Conservation (phyloP, 2,113 vertebrate species). For the Chaetura pelagica region DNA sequence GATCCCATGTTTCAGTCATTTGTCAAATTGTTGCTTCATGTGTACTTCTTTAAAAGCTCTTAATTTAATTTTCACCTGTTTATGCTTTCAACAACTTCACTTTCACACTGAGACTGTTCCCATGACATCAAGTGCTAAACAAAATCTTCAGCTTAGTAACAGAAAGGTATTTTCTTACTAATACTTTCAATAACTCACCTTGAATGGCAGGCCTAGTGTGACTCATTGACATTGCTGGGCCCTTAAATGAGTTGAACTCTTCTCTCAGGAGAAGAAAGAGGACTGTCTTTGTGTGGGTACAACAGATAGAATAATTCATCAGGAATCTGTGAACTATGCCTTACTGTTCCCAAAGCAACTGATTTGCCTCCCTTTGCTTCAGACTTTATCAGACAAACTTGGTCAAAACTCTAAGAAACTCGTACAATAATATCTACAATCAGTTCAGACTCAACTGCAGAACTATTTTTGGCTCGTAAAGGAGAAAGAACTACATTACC, state of each 20-base stretch:
- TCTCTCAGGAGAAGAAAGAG: conserved; percentile 53
- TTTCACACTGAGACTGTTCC: conserved; percentile 6
- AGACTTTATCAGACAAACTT: conserved; percentile 44
- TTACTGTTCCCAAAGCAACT: conserved; percentile 45
- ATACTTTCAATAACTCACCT: conserved; percentile 39
- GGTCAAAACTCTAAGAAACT: conserved; percentile 47
- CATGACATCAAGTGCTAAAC: background rate
- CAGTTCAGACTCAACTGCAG: conserved; percentile 42
- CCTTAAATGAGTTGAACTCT: conserved; percentile 47
- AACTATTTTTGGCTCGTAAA: conserved; percentile 51
- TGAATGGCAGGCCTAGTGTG: conserved; percentile 13
- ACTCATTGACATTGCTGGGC: conserved; percentile 44
- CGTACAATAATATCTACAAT: conserved; percentile 37
- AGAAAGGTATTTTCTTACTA: conserved; percentile 24
- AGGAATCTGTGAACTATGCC: conserved; percentile 52
- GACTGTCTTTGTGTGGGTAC: conserved; percentile 47
- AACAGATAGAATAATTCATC: conserved; percentile 42
- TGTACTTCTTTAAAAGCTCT: conserved; percentile 30
- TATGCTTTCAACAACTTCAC: background rate
- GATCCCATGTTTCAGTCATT: background rate
- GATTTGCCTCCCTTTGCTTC: conserved; percentile 26
- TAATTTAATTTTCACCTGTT: conserved; percentile 61
- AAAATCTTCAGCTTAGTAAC: conserved; percentile 23
- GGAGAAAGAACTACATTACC: conserved; percentile 10
- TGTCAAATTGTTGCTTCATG: background rate